Base-by-base conservation (phyloP, 2,797 vertebrate genomes). In the Mormyrus hasselquistii region DNA sequence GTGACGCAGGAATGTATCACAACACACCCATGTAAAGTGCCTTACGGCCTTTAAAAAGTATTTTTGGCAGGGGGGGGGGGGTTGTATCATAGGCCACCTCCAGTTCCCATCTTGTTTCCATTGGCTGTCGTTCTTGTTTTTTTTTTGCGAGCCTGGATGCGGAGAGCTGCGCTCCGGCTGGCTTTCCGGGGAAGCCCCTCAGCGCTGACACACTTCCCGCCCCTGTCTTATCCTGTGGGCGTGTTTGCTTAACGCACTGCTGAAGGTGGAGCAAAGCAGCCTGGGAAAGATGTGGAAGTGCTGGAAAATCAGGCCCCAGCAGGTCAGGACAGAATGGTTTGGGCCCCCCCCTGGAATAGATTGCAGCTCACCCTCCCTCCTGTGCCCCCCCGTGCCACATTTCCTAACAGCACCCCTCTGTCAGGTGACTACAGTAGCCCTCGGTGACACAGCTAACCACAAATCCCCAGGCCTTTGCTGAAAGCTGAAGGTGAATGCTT, bases 221-320 rank as follows among this genome's bases (percentile, higher is more conserved):
- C 88, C 91, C 92, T 92, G 93, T 94, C 92, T 93, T 90, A 93
- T 94, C 90, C 91, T n/a, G 29, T 12, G n/a, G 91, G 82, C 89
- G 44, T 91, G 90, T 93, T 93, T 93, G 91, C 92, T 93, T 90
- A 69, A 89, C 89, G 83, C 62, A 14, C 65, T 82, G 90, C 85
- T 87, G 88, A 87, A 90, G 91, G 89, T 92, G 89, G 76, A 41
- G 86, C 69, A 88, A 90, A 50, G 90, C 16, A 0, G 88, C 73
- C 38, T 65, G 87, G 12, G 14, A 90, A 91, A 76, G 69, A 87
- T 88, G 69, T 12, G 44, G 47, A n/a, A 50, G 82, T n/a, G n/a
- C 19, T 88, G 69, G 65, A 34, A 89, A 88, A 14, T 69, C 65
- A 0, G 29, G 14, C 1, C 25, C 90, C 87, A 90, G 92, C 91